Evolutionary conservation across 2,113 vertebrate genomes (phyloP).

Genomic region (Galbula dea): DNA sequence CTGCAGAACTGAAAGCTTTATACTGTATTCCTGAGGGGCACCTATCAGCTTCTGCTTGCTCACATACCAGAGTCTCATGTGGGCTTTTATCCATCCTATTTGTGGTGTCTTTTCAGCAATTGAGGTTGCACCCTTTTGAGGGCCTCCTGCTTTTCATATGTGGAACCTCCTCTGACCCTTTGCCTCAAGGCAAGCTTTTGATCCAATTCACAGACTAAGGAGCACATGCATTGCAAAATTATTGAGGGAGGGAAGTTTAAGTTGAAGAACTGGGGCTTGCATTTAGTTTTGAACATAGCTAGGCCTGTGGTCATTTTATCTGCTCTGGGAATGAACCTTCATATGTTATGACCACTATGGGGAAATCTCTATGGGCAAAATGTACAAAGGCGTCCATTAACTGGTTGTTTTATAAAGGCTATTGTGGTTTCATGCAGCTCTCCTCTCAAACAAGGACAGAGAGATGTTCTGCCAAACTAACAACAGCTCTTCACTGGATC

Average conservation of each 20-base stretch:
- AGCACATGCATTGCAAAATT: constrained; percentile 12
- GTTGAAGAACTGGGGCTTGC: constrained; percentile 21
- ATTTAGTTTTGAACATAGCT: constrained; percentile 7
- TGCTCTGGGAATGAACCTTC: not conserved
- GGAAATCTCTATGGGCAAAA: not conserved
- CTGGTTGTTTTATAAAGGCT: not conserved
- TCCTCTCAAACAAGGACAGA: not conserved
- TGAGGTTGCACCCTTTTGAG: constrained; percentile 52
- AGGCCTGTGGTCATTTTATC: constrained; percentile 9
- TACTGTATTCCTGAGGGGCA: constrained; percentile 48
- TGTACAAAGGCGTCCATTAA: constrained; percentile 3
- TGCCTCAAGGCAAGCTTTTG: constrained; percentile 50
- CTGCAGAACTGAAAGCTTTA: constrained; percentile 46
- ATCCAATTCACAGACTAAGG: constrained; percentile 36
- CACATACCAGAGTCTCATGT: constrained; percentile 43
- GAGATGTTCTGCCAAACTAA: not conserved
- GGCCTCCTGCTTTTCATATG: constrained; percentile 43
- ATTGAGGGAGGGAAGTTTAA: constrained; percentile 45
- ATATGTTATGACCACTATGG: not conserved
- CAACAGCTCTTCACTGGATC: not conserved
- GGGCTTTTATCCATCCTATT: constrained; percentile 59
- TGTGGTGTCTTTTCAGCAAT: constrained; percentile 58
- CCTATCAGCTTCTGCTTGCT: constrained; percentile 58
- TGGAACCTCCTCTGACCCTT: constrained; percentile 56
- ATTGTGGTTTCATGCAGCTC: not conserved